Evolutionary conservation across 2,888 invertebrate species (phyloP).

Genomic region (Yponomeuta sedellus): DNA sequence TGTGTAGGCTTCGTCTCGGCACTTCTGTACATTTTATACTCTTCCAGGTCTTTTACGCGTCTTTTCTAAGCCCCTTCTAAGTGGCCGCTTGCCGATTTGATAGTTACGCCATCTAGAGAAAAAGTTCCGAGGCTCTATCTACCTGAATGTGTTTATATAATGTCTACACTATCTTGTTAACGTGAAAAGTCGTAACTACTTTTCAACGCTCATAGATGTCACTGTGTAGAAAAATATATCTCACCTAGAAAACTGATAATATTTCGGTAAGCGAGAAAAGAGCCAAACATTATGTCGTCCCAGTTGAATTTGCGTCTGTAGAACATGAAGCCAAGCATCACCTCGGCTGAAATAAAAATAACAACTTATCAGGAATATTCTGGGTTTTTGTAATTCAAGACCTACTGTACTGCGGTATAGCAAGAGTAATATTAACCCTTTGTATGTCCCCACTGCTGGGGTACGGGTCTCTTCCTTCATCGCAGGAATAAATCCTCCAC

Average conservation of each 20-base stretch:
- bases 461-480: too few species aligned
- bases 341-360: constrained; percentile 53
- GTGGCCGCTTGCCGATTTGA: too few species aligned
- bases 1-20: too few species aligned
- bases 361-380: neutral
- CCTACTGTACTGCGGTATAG: too few species aligned
- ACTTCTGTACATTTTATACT: too few species aligned
- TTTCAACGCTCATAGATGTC: neutral
- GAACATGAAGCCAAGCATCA: constrained; percentile 63
- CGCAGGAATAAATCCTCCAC: too few species aligned
- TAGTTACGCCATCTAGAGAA: neutral
- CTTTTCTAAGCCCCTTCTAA: too few species aligned
- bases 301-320: constrained; percentile 65
- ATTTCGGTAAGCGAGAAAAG: constrained; percentile 62
- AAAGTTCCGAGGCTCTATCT: neutral
- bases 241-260: constrained; percentile 61
- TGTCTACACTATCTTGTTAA: neutral
- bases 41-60: too few species aligned
- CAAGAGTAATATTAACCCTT: too few species aligned
- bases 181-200: neutral
- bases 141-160: too few species aligned
- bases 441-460: too few species aligned
- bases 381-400: neutral
- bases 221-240: constrained; percentile 22
- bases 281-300: constrained; percentile 65